Evolutionary conservation across 92 coral and sea anemone species (phyloP).

Genomic region (Porites lobata): DNA sequence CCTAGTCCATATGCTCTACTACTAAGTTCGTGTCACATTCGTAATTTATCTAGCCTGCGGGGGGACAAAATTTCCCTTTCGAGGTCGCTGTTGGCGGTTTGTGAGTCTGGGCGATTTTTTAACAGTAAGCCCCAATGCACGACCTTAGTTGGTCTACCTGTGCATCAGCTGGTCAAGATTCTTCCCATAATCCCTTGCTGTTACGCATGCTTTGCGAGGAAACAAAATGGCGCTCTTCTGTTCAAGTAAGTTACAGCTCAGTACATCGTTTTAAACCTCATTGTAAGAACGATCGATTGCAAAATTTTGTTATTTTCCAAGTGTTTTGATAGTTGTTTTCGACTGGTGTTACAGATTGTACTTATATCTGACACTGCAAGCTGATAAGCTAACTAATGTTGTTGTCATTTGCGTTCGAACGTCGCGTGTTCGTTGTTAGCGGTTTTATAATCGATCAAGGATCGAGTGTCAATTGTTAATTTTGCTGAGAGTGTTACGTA

Average conservation of each 20-base stretch:
- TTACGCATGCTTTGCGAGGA: conserved; percentile 76
- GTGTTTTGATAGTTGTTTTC: background rate
- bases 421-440: background rate
- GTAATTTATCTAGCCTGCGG: too few relatives aligned
- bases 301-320: background rate
- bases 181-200: conserved; percentile 74
- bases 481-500: background rate
- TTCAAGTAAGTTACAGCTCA: conserved; percentile 89
- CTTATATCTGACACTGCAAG: background rate
- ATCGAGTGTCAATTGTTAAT: background rate
- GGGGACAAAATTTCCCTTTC: too few relatives aligned
- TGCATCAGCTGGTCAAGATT: background rate
- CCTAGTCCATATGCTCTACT: too few relatives aligned
- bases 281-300: conserved; percentile 2
- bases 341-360: background rate
- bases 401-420: background rate
- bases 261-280: conserved; percentile 11
- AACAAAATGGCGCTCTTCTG: conserved; percentile 99
- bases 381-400: background rate
- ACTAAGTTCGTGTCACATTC: too few relatives aligned
- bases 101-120: background rate
- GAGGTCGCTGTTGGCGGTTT: background rate
- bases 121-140: too few relatives aligned
- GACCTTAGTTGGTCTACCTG: too few relatives aligned
- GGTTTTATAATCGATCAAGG: background rate